Evolutionary conservation across 37 sponge, comb jelly and placozoan genomes (phyloP).

Genomic region (Corticium candelabrum): DNA sequence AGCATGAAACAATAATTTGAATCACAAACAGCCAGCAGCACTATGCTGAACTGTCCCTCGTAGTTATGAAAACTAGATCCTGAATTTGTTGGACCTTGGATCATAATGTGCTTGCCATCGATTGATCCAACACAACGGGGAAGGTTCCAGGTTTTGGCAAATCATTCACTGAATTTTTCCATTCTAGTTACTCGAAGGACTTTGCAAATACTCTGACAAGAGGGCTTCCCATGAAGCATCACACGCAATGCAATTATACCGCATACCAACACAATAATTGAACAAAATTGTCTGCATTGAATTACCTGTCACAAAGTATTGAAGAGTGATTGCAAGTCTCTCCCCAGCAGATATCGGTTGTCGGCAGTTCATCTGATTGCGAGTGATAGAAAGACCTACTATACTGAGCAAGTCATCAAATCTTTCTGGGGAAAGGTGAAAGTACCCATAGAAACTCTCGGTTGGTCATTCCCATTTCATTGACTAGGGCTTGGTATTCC

Average conservation of each 20-base stretch:
- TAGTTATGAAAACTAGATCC: conserved; percentile 39
- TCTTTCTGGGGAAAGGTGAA: too few species aligned
- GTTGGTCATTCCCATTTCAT: too few species aligned
- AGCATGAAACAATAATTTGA: conserved; percentile 34
- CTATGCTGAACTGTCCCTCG: conserved; percentile 29
- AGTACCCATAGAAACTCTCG: too few species aligned
- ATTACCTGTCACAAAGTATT: neutral
- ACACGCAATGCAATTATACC: neutral
- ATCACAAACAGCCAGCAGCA: conserved; percentile 32
- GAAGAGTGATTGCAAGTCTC: neutral
- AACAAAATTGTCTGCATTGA: too few species aligned
- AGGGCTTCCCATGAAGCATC: neutral
- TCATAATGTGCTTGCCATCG: conserved; percentile 43
- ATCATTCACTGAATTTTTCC: conserved; percentile 8
- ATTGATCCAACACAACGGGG: conserved; percentile 28
- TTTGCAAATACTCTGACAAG: neutral
- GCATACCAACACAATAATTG: neutral
- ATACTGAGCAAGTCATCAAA: too few species aligned
- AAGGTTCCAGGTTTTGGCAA: conserved; percentile 28
- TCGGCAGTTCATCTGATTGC: too few species aligned
- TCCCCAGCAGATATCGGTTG: too few species aligned
- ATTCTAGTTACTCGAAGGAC: conserved; percentile 13
- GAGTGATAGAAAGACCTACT: too few species aligned
- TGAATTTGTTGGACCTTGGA: conserved; percentile 17
- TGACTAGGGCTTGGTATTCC: too few species aligned